These are phyloP conservation scores for Nephotettix cincticeps DNA, from an alignment of 1,140 invertebrate species.

Conservation along the genomic window DNA sequence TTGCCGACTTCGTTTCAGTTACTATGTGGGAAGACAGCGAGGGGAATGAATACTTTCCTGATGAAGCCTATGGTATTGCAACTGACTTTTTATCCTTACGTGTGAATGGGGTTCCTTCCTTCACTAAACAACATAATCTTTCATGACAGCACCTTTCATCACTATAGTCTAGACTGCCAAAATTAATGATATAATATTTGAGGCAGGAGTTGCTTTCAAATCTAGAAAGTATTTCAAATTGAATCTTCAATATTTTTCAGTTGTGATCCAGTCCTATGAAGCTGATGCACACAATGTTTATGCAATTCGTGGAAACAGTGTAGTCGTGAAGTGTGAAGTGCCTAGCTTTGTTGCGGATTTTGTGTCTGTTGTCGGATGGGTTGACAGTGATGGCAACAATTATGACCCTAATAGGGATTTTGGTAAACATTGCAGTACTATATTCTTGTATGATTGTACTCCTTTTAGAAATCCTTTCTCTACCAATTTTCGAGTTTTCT, in stretches of 20 bases:
- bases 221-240: no score
- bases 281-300: conserved; percentile 90
- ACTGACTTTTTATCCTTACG: not conserved
- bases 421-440: conserved; percentile 22
- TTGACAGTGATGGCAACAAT: conserved; percentile 47
- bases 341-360: conserved; percentile 93
- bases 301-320: conserved; percentile 88
- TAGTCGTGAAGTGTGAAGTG: conserved; percentile 91
- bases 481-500: no score
- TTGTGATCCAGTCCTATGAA: conserved; percentile 79
- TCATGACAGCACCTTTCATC: no score
- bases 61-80: conserved; percentile 30
- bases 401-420: conserved; percentile 34
- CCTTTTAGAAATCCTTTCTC: not conserved
- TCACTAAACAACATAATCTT: no score
- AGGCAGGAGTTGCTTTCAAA: no score
- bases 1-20: conserved; percentile 87
- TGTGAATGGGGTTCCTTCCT: not conserved
- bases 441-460: not conserved
- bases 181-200: no score
- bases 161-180: no score
- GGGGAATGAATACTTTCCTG: conserved; percentile 33
- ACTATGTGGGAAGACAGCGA: conserved; percentile 71
- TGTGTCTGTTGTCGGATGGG: conserved; percentile 83
- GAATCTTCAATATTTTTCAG: conserved; percentile 56